Base-by-base conservation (phyloP, 2,888 invertebrate genomes). In the Tiliacea citrago region DNA sequence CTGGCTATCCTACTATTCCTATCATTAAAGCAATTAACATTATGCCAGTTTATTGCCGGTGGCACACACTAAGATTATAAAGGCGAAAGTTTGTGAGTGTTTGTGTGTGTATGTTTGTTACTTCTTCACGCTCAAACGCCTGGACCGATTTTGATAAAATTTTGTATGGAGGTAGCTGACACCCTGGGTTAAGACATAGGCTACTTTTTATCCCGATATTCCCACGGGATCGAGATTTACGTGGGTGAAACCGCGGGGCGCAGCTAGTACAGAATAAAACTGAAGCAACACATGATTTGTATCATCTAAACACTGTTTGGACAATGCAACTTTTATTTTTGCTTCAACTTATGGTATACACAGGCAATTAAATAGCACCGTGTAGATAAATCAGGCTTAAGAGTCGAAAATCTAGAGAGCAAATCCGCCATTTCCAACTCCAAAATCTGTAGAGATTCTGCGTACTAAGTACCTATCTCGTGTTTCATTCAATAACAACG, bases 371-470 rank as follows among this genome's bases (percentile, higher is more conserved):
- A 18, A 62, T 62, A 24, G 24, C 10, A 12, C 10, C 45, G 18
- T 24, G 7, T 24, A 7, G 18, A 24, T 45, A 45, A 7, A 63
- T 63, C 18, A 24, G 12, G 2, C 6, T 61, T 16, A 58, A 57
- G 0, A 47, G 5, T 35, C 12, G 1, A 6, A 7, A 18, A 10
- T 63, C 16, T 7, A 13, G 12, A 53, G 5, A 29, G 0, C 5
- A 55, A 10, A 62, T n/a, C 12, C 29, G 16, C 5, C 13, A 53
- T 68, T 60, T 51, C 12, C 13, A 57, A 6, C 49, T 42, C 12
- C 10, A 60, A 78, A 79, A 83, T 63, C 67, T 68, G 62, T 68
- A 39, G 29, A 62, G 47, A 45, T 60, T 77, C 61, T n/a, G 24
- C 29, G 16, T 45, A 42, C 13, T 45, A 24, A 42, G 29, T 29